phyloP scores from a whole-genome alignment of 2,888 invertebrate species.

The Epistrophella euchroma region DNA sequence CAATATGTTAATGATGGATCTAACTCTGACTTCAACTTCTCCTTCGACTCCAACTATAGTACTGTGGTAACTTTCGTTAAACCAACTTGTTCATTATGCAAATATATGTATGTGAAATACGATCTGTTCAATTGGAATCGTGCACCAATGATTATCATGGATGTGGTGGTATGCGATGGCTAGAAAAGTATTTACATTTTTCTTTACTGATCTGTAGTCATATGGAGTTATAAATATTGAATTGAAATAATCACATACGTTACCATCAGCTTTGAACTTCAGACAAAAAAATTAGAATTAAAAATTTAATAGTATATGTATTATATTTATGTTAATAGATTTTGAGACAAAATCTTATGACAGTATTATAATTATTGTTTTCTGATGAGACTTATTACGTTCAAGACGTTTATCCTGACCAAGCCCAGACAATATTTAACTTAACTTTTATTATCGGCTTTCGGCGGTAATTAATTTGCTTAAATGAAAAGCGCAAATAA shows the following conservation, averaged over 20 bases:
- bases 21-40: not conserved
- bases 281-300: not conserved
- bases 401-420: not conserved
- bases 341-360: not conserved
- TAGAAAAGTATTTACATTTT: not conserved
- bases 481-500: not conserved
- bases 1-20: slow-evolving; percentile 18
- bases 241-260: not conserved
- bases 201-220: not conserved
- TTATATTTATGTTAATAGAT: not conserved
- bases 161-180: not conserved
- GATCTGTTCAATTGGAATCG: slow-evolving; percentile 31
- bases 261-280: not conserved
- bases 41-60: not conserved
- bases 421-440: not conserved
- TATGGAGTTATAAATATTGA: not conserved
- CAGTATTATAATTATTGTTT: not conserved
- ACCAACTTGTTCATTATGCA: slow-evolving; percentile 41
- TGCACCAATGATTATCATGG: slow-evolving; percentile 21
- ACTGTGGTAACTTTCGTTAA: slow-evolving; percentile 28
- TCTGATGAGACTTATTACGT: not conserved
- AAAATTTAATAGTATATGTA: not conserved
- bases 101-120: slow-evolving; percentile 30
- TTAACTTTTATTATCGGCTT: not conserved
- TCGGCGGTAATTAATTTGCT: not conserved